Conservation (phyloP, 2,888 invertebrate genomes). For the Eugnorisma glareosa region DNA sequence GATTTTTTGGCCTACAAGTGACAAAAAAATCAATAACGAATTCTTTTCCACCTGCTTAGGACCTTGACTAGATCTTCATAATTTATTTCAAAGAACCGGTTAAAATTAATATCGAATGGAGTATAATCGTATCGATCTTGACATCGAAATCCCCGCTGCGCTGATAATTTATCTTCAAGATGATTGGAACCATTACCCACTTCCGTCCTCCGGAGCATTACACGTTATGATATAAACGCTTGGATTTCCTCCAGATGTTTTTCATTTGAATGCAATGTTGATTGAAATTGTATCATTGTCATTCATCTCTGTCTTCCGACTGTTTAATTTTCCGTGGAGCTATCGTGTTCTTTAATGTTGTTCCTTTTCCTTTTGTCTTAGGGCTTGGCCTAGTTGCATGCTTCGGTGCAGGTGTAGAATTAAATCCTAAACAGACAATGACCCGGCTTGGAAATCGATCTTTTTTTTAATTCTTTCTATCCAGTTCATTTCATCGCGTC, state of each 20-base stretch:
- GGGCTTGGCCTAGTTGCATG: not conserved
- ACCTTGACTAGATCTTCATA: not conserved
- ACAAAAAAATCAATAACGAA: not conserved
- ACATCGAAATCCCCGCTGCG: slow-evolving; percentile 28
- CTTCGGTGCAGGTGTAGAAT: slow-evolving; percentile 4
- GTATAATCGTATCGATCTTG: slow-evolving; percentile 32
- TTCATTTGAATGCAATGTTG: slow-evolving; percentile 41
- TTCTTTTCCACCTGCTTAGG: not conserved
- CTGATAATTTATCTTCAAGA: slow-evolving; percentile 38
- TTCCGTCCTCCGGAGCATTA: slow-evolving; percentile 34
- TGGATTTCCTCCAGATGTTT: slow-evolving; percentile 54
- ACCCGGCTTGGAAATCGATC: not conserved
- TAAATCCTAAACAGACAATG: slow-evolving; percentile 22
- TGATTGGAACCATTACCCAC: slow-evolving; percentile 42
- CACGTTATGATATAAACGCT: slow-evolving; percentile 34
- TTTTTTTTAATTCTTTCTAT: not conserved
- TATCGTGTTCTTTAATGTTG: slow-evolving; percentile 2
- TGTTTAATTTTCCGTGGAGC: slow-evolving; percentile 9
- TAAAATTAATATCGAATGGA: slow-evolving; percentile 3
- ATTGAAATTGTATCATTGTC: slow-evolving; percentile 47
- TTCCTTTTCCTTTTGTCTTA: slow-evolving; percentile 20
- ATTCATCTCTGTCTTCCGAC: slow-evolving; percentile 35
- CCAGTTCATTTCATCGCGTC: not conserved
- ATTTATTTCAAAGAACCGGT: not conserved
- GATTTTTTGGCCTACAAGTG: not conserved